A percentile compares a stretch with the other conserved stretches of the same genome.
phyloP scores from a whole-genome alignment of 2,888 invertebrate species.

The Campoletis raptor region DNA sequence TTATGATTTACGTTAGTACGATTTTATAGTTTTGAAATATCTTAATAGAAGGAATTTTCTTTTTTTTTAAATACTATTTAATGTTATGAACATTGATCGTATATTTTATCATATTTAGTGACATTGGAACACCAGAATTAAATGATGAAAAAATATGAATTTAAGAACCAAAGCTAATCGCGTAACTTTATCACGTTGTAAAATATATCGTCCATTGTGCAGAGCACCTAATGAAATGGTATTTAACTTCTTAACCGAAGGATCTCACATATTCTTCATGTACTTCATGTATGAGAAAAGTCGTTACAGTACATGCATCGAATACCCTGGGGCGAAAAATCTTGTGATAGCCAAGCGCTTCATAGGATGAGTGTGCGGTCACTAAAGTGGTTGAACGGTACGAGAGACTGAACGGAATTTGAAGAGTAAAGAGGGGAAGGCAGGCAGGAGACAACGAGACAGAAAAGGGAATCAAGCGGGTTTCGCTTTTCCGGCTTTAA shows the following conservation, averaged over 20 bases:
- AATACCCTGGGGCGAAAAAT: background rate
- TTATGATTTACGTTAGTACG: background rate
- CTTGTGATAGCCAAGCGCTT: slow-evolving; percentile 3
- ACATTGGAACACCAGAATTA: background rate
- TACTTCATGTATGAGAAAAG: too few relatives aligned
- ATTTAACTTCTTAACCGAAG: slow-evolving; percentile 8
- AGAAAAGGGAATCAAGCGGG: slow-evolving; percentile 19
- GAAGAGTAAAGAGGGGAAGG: background rate
- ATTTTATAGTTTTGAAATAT: background rate
- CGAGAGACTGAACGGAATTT: slow-evolving; percentile 16
- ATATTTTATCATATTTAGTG: too few relatives aligned
- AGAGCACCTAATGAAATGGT: background rate
- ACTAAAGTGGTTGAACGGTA: background rate
- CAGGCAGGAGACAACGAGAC: background rate
- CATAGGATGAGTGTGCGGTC: slow-evolving; percentile 7
- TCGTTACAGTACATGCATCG: background rate
- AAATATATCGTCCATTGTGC: background rate
- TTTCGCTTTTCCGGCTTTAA: slow-evolving; percentile 58
- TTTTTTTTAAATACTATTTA: too few relatives aligned
- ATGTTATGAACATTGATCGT: too few relatives aligned
- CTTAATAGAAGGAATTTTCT: background rate
- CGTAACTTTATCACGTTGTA: background rate
- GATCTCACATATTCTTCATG: background rate
- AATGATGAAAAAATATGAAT: background rate
- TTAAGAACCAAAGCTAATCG: background rate